Percentiles rank a stretch among this genome's conserved stretches.
These are phyloP conservation scores for Drosophila aldrichi DNA, from an alignment of 2,888 invertebrate species.

Conservation along the genomic window DNA sequence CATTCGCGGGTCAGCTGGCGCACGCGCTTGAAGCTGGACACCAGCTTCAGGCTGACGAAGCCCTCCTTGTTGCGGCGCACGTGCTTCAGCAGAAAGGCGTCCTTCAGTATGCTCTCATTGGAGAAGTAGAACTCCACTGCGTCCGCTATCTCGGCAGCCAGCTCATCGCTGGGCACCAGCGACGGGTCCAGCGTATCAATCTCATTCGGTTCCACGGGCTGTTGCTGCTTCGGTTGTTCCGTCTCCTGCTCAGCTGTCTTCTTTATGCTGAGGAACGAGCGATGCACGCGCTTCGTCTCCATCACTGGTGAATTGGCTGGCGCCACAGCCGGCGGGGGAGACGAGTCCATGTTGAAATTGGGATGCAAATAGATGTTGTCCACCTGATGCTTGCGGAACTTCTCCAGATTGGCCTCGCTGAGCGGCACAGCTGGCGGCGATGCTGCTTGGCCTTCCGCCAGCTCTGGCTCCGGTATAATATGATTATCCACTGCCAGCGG, in stretches of 20 bases:
- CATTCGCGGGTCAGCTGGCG: slow-evolving; percentile 97
- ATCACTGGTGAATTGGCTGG: slow-evolving; percentile 68
- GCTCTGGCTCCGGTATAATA: slow-evolving; percentile 78
- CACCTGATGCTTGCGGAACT: slow-evolving; percentile 81
- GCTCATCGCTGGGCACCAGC: slow-evolving; percentile 89
- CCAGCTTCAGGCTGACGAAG: slow-evolving; percentile 96
- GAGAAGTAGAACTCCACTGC: slow-evolving; percentile 98
- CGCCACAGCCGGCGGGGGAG: slow-evolving; percentile 77
- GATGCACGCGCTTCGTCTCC: slow-evolving; percentile 74
- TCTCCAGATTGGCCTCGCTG: slow-evolving; percentile 83
- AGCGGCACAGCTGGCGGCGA: slow-evolving; percentile 64
- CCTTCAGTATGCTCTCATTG: slow-evolving; percentile 97
- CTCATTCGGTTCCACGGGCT: slow-evolving; percentile 67
- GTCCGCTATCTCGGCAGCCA: slow-evolving; percentile 91
- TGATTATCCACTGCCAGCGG: slow-evolving; percentile 85
- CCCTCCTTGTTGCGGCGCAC: slow-evolving; percentile 98
- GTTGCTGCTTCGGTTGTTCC: slow-evolving; percentile 1
- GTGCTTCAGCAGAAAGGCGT: slow-evolving; percentile 97
- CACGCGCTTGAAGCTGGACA: slow-evolving; percentile 97
- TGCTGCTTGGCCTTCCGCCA: slow-evolving; percentile 37
- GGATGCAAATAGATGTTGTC: slow-evolving; percentile 83
- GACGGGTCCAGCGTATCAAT: slow-evolving; percentile 83
- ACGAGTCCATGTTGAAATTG: slow-evolving; percentile 73
- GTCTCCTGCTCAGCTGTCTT: slow-evolving; percentile 58
- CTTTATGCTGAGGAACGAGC: slow-evolving; percentile 78